phyloP scores from a whole-genome alignment of 30 jellyfish, hydroid and myxozoan species.

The Hydra vulgaris region DNA sequence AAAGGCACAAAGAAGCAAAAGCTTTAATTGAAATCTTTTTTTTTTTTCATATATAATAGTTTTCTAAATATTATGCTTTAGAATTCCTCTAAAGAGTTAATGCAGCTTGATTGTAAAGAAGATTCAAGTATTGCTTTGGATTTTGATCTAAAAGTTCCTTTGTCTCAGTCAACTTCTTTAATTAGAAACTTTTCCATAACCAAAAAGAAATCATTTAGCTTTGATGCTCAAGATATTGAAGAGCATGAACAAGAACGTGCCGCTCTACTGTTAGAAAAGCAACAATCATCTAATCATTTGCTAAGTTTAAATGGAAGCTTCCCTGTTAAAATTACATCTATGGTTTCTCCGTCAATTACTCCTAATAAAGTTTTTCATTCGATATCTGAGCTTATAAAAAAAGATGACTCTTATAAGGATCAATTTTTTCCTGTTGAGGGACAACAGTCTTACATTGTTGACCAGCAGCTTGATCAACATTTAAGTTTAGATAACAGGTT shows the following conservation, averaged over 20 bases:
- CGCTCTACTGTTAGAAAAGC: conserved; percentile 18
- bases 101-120: conserved; percentile 29
- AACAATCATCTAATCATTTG: not conserved
- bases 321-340: conserved; percentile 22
- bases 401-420: conserved; percentile 27
- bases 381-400: conserved; percentile 51
- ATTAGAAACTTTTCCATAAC: not conserved
- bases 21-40: not conserved
- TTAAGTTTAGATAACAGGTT: not conserved
- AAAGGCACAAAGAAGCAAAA: too few species aligned
- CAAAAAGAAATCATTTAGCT: conserved; percentile 11
- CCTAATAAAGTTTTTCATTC: conserved; percentile 44
- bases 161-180: not conserved
- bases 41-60: not conserved
- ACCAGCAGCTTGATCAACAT: too few species aligned
- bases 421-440: too few species aligned
- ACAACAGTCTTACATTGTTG: too few species aligned
- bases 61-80: too few species aligned
- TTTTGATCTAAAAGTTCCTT: not conserved
- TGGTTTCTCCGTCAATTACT: conserved; percentile 23
- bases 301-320: not conserved
- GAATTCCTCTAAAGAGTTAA: too few species aligned
- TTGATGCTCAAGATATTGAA: not conserved
- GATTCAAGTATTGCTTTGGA: conserved; percentile 10
- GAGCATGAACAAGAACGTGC: conserved; percentile 11